phyloP scores from a whole-genome alignment of 2,797 vertebrate genomes.

The Aselliscus stoliczkanus region DNA sequence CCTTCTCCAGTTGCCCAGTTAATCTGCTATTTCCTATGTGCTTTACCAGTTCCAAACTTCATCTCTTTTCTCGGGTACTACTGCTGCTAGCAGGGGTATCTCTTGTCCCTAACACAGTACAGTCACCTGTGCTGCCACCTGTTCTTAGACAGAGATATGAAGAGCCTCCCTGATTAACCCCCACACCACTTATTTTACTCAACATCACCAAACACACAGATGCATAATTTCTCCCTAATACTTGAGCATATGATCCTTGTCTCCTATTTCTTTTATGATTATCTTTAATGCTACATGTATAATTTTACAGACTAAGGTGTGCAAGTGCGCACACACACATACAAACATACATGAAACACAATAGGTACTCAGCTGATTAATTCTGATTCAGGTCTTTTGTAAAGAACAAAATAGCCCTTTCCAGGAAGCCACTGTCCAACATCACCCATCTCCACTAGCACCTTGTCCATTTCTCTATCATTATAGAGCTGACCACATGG shows the following conservation, averaged over 20 bases:
- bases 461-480: neutral
- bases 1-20: neutral
- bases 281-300: neutral
- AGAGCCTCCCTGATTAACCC: neutral
- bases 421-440: neutral
- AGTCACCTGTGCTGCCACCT: neutral
- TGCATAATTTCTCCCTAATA: neutral
- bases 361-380: neutral
- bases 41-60: neutral
- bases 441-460: neutral
- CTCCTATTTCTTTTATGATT: neutral
- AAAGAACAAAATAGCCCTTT: slow-evolving; percentile 12
- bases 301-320: neutral
- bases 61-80: neutral
- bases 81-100: neutral
- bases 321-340: neutral
- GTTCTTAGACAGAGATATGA: neutral
- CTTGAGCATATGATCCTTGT: neutral
- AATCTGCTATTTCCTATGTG: neutral
- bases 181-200: neutral
- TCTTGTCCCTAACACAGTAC: neutral
- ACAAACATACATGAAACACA: neutral
- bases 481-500: neutral
- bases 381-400: neutral
- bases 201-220: neutral